Evolutionary conservation across 2,113 vertebrate genomes (phyloP).

Genomic region (Hydropotes inermis): DNA sequence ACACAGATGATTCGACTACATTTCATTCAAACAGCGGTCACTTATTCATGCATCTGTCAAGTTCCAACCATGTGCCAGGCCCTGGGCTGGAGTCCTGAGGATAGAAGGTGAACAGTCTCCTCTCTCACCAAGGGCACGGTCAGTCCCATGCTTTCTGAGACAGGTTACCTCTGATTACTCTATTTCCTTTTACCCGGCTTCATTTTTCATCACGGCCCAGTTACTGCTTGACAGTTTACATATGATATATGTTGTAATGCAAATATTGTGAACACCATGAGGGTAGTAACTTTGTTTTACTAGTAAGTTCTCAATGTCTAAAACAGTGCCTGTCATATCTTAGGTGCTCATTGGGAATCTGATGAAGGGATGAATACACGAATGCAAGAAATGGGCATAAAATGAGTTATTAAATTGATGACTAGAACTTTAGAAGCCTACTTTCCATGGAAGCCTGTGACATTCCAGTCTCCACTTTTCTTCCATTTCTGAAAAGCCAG

Average conservation of each 20-base stretch:
- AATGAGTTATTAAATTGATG: not conserved
- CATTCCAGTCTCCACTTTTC: not conserved
- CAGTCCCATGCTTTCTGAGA: not conserved
- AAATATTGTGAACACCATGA: not conserved
- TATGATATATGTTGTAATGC: not conserved
- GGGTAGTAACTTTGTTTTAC: not conserved
- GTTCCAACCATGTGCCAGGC: not conserved
- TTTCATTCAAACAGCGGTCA: not conserved
- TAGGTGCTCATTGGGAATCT: not conserved
- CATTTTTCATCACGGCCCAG: not conserved
- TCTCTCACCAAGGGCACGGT: too few species aligned
- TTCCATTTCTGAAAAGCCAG: not conserved
- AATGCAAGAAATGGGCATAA: not conserved
- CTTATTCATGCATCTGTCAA: not conserved
- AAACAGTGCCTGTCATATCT: not conserved
- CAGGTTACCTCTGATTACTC: not conserved
- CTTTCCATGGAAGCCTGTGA: not conserved
- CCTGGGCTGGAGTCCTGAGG: not conserved
- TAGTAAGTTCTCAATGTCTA: not conserved
- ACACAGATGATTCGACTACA: not conserved
- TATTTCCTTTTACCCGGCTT: not conserved
- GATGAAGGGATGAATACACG: not conserved
- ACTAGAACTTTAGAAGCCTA: not conserved
- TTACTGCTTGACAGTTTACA: not conserved
- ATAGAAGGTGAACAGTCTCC: not conserved